Percentiles rank a stretch among this genome's conserved stretches.
phyloP scores from a whole-genome alignment of 2,113 vertebrate species.

The Redunca redunca region DNA sequence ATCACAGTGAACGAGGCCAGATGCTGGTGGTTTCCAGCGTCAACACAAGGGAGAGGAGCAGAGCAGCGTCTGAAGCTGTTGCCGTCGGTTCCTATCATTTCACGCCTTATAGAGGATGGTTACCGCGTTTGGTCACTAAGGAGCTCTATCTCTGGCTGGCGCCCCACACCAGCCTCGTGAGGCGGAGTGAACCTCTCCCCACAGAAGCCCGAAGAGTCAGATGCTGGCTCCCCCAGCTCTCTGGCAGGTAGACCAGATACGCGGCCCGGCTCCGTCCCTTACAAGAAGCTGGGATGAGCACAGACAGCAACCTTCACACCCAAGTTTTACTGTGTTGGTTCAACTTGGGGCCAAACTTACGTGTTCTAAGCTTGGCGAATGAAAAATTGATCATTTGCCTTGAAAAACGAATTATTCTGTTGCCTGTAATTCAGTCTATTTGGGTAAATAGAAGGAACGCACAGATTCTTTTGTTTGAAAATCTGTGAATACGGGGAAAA shows the following conservation, averaged over 20 bases:
- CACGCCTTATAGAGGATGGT: neutral
- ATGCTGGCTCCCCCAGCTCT: neutral
- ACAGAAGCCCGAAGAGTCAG: neutral
- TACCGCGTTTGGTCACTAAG: neutral
- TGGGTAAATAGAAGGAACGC: neutral
- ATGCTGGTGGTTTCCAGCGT: neutral
- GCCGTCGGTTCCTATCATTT: neutral
- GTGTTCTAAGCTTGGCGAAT: neutral
- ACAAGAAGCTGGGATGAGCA: neutral
- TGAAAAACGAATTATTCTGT: neutral
- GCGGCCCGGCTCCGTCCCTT: neutral
- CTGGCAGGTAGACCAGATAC: neutral
- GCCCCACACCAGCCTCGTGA: accelerated
- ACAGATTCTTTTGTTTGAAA: neutral
- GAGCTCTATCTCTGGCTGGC: neutral
- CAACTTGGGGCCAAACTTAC: neutral
- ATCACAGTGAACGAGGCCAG: neutral
- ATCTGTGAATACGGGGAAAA: neutral
- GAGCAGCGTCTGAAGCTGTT: neutral
- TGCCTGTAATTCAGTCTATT: neutral
- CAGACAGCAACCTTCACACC: neutral
- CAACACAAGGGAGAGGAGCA: neutral
- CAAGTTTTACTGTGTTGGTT: neutral
- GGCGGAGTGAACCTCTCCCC: neutral
- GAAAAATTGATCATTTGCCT: neutral